phyloP scores from a whole-genome alignment of 2,797 vertebrate genomes.

The Tenualosa ilisha region DNA sequence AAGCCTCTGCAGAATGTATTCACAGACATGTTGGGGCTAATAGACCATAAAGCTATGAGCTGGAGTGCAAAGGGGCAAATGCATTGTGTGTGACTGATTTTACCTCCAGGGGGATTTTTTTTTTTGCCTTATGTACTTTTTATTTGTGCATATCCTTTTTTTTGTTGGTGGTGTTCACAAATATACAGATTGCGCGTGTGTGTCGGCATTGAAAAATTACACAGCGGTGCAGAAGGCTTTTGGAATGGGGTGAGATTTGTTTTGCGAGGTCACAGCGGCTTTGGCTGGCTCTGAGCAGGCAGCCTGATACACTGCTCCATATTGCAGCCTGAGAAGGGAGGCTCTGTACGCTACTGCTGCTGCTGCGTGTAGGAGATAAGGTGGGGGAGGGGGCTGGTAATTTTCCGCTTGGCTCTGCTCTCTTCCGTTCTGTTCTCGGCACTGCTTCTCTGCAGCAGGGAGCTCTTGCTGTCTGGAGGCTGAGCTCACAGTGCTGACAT shows the following conservation, averaged over 20 bases:
- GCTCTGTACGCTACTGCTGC: constrained; percentile 19
- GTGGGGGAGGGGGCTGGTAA: constrained; percentile 74
- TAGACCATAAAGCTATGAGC: neutral
- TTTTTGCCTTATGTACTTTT: neutral
- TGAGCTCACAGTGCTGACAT: constrained; percentile 58
- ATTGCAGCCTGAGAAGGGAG: constrained; percentile 34
- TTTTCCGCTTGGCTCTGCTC: constrained; percentile 69
- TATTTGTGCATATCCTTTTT: neutral
- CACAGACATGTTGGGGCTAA: neutral
- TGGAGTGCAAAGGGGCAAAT: constrained; percentile 6
- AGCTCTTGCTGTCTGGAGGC: constrained; percentile 60
- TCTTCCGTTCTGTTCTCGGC: constrained; percentile 44
- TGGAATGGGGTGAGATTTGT: neutral
- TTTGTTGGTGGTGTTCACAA: neutral
- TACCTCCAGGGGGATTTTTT: neutral
- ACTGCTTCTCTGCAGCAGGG: constrained; percentile 59
- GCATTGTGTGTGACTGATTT: constrained; percentile 12
- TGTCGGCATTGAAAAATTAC: neutral
- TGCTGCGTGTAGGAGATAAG: neutral
- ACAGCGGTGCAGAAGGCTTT: neutral
- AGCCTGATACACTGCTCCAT: constrained; percentile 7
- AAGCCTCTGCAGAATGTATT: constrained; percentile 15
- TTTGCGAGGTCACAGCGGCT: constrained; percentile 1
- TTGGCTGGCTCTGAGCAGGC: neutral
- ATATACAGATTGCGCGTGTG: neutral